Conservation (phyloP, 1,140 invertebrate species). For the Ericerus pela region DNA sequence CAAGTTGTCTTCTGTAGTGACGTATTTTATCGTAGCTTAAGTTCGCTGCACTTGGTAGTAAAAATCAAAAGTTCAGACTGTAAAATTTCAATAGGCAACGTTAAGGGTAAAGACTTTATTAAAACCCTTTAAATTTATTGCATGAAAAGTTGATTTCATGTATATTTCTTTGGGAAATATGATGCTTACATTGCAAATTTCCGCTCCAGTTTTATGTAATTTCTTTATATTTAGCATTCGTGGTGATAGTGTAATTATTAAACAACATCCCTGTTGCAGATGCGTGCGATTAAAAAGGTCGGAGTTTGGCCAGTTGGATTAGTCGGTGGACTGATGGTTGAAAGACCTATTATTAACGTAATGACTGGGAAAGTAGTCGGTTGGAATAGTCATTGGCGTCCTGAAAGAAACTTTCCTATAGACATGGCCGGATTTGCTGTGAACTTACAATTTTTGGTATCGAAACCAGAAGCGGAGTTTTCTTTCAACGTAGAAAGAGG, state of each 20-base stretch:
- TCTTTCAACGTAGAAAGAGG: constrained; percentile 69
- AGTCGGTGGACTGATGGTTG: constrained; percentile 76
- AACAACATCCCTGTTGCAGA: constrained; percentile 37
- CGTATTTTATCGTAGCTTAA: not conserved
- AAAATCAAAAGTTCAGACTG: not conserved
- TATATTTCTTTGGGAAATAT: too few relatives aligned
- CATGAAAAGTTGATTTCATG: too few relatives aligned
- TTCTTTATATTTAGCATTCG: too few relatives aligned
- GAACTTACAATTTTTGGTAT: constrained; percentile 62
- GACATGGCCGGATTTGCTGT: constrained; percentile 99
- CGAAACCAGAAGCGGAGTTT: constrained; percentile 55
- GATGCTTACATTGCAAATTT: too few relatives aligned
- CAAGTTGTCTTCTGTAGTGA: not conserved
- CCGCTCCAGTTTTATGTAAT: too few relatives aligned
- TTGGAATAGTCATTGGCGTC: constrained; percentile 73
- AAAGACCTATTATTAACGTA: constrained; percentile 56
- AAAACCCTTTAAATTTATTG: too few relatives aligned
- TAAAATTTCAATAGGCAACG: too few relatives aligned
- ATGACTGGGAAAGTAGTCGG: constrained; percentile 56
- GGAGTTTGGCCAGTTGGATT: constrained; percentile 96
- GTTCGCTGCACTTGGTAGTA: not conserved
- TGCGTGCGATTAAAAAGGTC: constrained; percentile 57
- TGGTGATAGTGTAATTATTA: too few relatives aligned
- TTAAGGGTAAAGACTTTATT: too few relatives aligned
- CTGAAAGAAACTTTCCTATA: constrained; percentile 79